phyloP scores from a whole-genome alignment of 2,888 invertebrate genomes.

The Opisthograptis luteolata region DNA sequence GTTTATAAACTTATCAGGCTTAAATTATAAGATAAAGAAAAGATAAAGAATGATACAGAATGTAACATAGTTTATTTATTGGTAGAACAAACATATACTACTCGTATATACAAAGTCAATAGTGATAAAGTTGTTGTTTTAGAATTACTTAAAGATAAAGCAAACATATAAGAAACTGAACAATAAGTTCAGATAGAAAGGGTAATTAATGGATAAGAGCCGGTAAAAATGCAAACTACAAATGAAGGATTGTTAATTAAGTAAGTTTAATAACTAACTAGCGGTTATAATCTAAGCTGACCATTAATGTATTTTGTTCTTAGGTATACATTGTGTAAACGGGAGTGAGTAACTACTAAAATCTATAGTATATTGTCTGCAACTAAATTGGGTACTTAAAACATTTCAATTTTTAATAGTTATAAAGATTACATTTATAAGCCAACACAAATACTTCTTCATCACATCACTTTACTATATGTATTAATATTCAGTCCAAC shows the following conservation, averaged over 20 bases:
- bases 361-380: too few relatives aligned
- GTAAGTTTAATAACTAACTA: too few relatives aligned
- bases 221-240: background rate
- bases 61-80: background rate
- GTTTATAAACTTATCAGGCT: too few relatives aligned
- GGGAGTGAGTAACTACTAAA: too few relatives aligned
- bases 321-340: background rate
- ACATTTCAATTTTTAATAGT: too few relatives aligned
- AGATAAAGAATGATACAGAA: conserved; percentile 17
- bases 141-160: background rate
- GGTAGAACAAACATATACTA: background rate
- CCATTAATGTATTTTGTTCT: too few relatives aligned
- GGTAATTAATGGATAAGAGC: background rate
- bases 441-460: background rate
- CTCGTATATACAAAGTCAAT: conserved; percentile 6
- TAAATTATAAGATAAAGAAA: conserved; percentile 16
- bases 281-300: too few relatives aligned
- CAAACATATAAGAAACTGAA: background rate
- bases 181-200: background rate
- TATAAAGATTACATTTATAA: too few relatives aligned
- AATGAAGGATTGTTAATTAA: too few relatives aligned
- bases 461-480: background rate
- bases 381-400: too few relatives aligned
- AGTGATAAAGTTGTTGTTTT: conserved; percentile 12
- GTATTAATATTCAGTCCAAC: conserved; percentile 6